phyloP scores from a whole-genome alignment of 2,797 vertebrate genomes.

The Anolis apletophallus region DNA sequence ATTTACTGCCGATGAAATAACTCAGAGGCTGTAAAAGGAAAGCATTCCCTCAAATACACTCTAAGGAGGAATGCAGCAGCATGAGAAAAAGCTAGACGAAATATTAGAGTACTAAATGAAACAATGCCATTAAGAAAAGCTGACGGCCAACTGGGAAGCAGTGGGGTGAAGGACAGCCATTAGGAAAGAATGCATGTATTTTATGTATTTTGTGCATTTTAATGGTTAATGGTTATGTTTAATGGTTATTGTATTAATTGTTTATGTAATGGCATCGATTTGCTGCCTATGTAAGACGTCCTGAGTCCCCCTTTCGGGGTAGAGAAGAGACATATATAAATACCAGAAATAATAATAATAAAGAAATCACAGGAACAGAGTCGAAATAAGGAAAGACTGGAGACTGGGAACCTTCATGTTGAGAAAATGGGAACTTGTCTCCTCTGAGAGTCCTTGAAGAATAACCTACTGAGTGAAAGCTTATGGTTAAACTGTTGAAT shows the following conservation, averaged over 20 bases:
- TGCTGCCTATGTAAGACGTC: too few relatives aligned
- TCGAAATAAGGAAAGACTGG: not conserved
- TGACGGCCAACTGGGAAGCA: not conserved
- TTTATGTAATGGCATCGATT: too few relatives aligned
- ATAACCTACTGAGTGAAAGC: not conserved
- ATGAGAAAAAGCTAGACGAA: not conserved
- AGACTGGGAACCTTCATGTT: not conserved
- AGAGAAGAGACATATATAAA: too few relatives aligned
- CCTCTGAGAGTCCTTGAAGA: not conserved
- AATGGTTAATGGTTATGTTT: too few relatives aligned
- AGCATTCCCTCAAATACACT: conserved; percentile 22
- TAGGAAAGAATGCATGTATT: not conserved
- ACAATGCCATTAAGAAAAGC: conserved; percentile 7
- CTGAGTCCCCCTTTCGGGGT: too few relatives aligned
- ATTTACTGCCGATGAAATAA: conserved; percentile 35
- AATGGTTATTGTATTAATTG: too few relatives aligned
- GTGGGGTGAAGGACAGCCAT: not conserved
- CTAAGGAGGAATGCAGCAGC: conserved; percentile 1
- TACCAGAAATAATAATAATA: too few relatives aligned
- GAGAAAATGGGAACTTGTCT: not conserved
- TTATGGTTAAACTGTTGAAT: not conserved
- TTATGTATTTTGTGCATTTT: too few relatives aligned
- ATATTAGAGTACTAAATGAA: not conserved
- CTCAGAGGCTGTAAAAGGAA: conserved; percentile 27
- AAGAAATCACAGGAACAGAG: not conserved